A percentile compares a stretch with the other conserved stretches of the same genome.
Evolutionary conservation across 2,888 invertebrate species (phyloP).

Genomic region (Julus scandinavius): DNA sequence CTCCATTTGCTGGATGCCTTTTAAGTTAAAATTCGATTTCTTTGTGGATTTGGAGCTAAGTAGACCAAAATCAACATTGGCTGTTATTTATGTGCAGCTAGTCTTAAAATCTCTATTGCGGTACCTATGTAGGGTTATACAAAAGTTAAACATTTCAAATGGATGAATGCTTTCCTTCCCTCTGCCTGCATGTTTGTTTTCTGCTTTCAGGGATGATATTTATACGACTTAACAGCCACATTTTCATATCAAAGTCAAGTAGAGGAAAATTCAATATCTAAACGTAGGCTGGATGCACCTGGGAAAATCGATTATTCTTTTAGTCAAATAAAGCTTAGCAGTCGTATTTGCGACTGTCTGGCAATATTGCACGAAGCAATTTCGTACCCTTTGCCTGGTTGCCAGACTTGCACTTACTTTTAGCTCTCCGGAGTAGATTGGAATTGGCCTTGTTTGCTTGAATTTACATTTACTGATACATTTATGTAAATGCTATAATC

Average conservation of each 20-base stretch:
- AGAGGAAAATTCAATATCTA: slow-evolving; percentile 27
- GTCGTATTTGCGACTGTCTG: neutral
- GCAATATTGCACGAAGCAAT: neutral
- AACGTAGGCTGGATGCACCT: neutral
- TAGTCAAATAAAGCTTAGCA: slow-evolving; percentile 33
- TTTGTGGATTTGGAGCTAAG: slow-evolving; percentile 16
- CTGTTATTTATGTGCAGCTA: neutral
- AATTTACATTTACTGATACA: slow-evolving; percentile 33
- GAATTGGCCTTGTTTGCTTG: neutral
- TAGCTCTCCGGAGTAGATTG: neutral
- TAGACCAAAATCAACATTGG: slow-evolving; percentile 27
- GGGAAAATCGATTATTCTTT: slow-evolving; percentile 33
- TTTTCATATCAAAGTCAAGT: slow-evolving; percentile 33
- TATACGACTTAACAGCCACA: slow-evolving; percentile 33
- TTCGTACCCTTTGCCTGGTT: neutral
- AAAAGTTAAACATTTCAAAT: slow-evolving; percentile 33
- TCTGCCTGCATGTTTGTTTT: slow-evolving; percentile 21
- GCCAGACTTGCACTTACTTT: neutral
- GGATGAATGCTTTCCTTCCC: slow-evolving; percentile 21
- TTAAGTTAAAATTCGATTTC: slow-evolving; percentile 27
- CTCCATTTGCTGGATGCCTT: slow-evolving; percentile 14
- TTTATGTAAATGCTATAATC: slow-evolving; percentile 20
- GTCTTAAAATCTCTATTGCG: slow-evolving; percentile 9
- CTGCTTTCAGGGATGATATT: slow-evolving; percentile 21
- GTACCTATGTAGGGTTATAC: neutral